phyloP scores from a whole-genome alignment of 2,113 vertebrate species.

The Hyperoodon ampullatus region DNA sequence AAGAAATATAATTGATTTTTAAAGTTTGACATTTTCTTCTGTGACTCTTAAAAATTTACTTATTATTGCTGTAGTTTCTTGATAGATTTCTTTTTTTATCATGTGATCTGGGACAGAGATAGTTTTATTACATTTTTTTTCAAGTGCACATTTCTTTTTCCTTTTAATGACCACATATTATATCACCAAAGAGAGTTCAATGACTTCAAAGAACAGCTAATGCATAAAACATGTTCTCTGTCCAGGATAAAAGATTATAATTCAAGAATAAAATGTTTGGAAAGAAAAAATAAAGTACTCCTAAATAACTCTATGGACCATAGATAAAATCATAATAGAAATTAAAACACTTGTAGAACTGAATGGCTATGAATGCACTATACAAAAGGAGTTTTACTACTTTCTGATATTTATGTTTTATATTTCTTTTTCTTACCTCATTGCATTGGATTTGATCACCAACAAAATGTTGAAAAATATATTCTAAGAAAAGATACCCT shows the following conservation, averaged over 20 bases:
- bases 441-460: background rate
- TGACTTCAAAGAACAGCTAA: background rate
- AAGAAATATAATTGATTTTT: background rate
- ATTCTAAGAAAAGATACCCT: background rate
- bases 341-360: constrained; percentile 17
- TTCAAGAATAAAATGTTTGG: constrained; percentile 14
- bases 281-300: background rate
- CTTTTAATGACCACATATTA: background rate
- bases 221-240: background rate
- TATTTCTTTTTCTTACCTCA: background rate
- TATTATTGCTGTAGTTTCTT: background rate
- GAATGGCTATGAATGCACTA: background rate
- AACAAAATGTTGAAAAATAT: background rate
- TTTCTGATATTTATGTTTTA: background rate
- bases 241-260: background rate
- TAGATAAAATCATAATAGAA: background rate
- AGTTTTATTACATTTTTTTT: background rate
- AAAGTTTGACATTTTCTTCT: background rate
- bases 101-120: background rate
- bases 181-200: constrained; percentile 36
- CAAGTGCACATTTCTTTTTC: background rate
- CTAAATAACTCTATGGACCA: background rate
- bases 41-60: background rate
- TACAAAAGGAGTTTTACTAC: background rate
- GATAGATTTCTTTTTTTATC: background rate